Evolutionary conservation across 2,113 vertebrate genomes (phyloP).

Genomic region (Scolopax mira): DNA sequence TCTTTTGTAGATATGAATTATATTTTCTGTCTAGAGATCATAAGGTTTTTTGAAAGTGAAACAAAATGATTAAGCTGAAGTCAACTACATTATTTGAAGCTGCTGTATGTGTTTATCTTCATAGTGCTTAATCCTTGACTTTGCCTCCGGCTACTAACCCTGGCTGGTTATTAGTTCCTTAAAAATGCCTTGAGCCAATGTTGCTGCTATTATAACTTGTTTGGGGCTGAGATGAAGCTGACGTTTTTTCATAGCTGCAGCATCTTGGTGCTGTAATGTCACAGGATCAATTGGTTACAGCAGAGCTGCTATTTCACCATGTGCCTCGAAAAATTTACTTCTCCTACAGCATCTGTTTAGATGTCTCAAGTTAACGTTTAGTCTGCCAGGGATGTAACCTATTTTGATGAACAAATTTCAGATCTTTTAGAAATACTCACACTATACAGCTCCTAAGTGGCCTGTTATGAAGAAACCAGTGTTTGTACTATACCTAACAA

Average conservation of each 20-base stretch:
- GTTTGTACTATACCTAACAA: not conserved
- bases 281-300: conserved; percentile 33
- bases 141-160: conserved; percentile 58
- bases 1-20: conserved; percentile 47
- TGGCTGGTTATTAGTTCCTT: conserved; percentile 65
- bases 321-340: not conserved
- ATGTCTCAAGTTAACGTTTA: conserved; percentile 22
- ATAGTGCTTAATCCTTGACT: conserved; percentile 58
- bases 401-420: conserved; percentile 37
- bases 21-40: conserved; percentile 55
- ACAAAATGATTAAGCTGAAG: conserved; percentile 68
- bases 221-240: conserved; percentile 39
- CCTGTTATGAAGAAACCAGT: not conserved
- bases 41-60: conserved; percentile 57
- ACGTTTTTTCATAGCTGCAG: conserved; percentile 46
- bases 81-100: conserved; percentile 60
- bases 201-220: conserved; percentile 56
- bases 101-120: conserved; percentile 54
- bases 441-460: not conserved
- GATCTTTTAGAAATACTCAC: conserved; percentile 1
- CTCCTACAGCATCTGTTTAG: conserved; percentile 24
- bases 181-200: conserved; percentile 49
- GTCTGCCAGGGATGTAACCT: conserved; percentile 30
- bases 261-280: conserved; percentile 11
- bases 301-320: not conserved